A percentile compares a stretch with the other conserved stretches of the same genome.
These are phyloP conservation scores for Diaphora mendica DNA, from an alignment of 2,888 invertebrate genomes.

Conservation along the genomic window DNA sequence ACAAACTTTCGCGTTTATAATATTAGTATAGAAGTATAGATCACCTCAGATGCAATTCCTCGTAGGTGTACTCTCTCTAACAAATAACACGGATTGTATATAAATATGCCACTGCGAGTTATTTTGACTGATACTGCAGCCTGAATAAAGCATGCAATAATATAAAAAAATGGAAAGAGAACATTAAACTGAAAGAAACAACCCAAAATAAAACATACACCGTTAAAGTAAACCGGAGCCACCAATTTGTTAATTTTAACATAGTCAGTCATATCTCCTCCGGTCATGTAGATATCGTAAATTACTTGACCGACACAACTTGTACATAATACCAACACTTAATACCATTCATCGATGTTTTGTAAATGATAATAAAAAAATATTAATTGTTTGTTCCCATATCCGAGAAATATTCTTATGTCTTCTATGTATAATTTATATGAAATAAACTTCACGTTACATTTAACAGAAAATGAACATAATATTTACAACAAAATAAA, in stretches of 20 bases:
- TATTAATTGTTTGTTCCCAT: slow-evolving; percentile 46
- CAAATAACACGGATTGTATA: not conserved
- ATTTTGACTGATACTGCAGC: not conserved
- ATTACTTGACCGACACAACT: not conserved
- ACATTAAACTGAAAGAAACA: not conserved
- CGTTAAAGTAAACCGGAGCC: not conserved
- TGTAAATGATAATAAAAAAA: slow-evolving; percentile 15
- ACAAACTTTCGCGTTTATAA: too few relatives aligned
- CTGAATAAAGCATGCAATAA: not conserved
- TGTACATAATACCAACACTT: not conserved
- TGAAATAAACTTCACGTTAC: slow-evolving; percentile 36
- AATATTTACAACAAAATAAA: slow-evolving; percentile 52
- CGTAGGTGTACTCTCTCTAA: slow-evolving; percentile 12
- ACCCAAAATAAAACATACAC: not conserved
- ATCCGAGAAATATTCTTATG: slow-evolving; percentile 19
- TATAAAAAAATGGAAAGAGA: not conserved
- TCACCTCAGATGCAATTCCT: slow-evolving; percentile 30
- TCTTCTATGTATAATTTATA: slow-evolving; percentile 36
- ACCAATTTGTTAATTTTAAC: not conserved
- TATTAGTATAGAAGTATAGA: too few relatives aligned
- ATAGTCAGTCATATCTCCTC: not conserved
- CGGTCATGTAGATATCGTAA: not conserved
- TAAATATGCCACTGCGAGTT: not conserved
- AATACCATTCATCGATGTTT: not conserved
- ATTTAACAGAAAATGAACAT: slow-evolving; percentile 39